Evolutionary conservation across 35 echinoderm and acorn worm species (phyloP), one percentile per base, ranked within the genome.

Genomic region (Ophioderma brevispina): DNA sequence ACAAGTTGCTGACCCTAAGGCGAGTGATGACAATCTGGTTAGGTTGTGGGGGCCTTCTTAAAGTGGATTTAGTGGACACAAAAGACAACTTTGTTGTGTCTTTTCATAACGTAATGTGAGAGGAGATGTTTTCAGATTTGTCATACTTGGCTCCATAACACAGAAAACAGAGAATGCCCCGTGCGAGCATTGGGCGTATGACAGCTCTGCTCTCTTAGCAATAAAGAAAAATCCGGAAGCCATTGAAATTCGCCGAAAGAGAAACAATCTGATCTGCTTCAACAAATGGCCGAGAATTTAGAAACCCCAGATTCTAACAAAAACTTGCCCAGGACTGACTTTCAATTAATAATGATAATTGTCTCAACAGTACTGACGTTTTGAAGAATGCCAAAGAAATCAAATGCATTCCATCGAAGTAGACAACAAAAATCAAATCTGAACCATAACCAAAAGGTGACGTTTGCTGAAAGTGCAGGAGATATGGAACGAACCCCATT

Each of bases 121-220:
- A 39, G 25, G 33, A 31, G 37, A 32, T 28, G 23, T 30, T 6
- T 83, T 83, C 81, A 83, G 23, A 83, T 43, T 17, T 85, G 56
- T 43, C 33, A 36, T 85, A 10, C 15, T 89, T 41, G 85, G 84
- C 32, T 76, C 50, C 40, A 42, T 33, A 39, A 77, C 82, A 77
- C 80, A 97, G 95, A 97, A 89, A 89, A 97, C 95, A 70, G 94
- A 92, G 31, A 90, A 94, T 92, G 95, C 95, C n/a, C n/a, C 75
- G 95, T 97, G 18, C 87, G 95, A 64, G 95, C 95, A 97, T 97
- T 86, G 95, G 95, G 49, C 93, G 95, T 77, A 97, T 97, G 95
- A 92, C 78, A 31, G 85, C 92, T 43, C 85, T 97, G 35, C 84
- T 85, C 79, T 97, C 23, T 84, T 92, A 94, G 76, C 86, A 89